A percentile compares a stretch with the other conserved stretches of the same genome.
Evolutionary conservation across 2,113 vertebrate genomes (phyloP).

Genomic region (Cebus imitator): DNA sequence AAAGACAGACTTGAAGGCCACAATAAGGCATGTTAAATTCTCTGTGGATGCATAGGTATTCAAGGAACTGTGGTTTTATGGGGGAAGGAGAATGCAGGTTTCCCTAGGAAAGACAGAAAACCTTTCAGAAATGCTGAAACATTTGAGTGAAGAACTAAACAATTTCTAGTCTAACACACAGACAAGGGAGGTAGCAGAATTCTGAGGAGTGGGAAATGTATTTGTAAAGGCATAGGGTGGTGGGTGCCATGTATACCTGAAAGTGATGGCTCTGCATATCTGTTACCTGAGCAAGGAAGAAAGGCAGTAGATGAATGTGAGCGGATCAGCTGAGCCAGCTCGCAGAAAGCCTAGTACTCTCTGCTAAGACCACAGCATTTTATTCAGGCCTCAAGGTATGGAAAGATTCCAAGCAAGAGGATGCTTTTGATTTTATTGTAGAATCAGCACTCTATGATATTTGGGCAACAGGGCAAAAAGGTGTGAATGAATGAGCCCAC

Average conservation of each 20-base stretch:
- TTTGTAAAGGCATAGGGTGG: background rate
- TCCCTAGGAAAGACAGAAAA: background rate
- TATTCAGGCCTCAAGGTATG: background rate
- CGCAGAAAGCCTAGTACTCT: background rate
- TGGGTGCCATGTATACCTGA: background rate
- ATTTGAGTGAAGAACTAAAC: background rate
- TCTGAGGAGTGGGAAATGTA: background rate
- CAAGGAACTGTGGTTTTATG: background rate
- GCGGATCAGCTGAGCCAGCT: fast-evolving
- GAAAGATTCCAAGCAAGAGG: background rate
- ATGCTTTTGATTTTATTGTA: background rate
- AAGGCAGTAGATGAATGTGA: background rate
- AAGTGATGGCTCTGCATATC: background rate
- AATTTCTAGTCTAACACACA: background rate
- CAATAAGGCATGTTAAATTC: background rate
- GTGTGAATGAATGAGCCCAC: background rate
- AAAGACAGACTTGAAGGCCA: background rate
- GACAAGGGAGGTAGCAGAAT: background rate
- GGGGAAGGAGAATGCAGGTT: background rate
- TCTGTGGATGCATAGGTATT: background rate
- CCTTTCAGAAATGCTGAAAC: background rate
- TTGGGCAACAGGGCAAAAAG: background rate
- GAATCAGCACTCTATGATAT: background rate
- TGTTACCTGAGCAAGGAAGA: background rate
- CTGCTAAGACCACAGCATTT: background rate